These are phyloP conservation scores for Lycocerus yunnanus DNA, from an alignment of 2,888 invertebrate species.

Conservation along the genomic window DNA sequence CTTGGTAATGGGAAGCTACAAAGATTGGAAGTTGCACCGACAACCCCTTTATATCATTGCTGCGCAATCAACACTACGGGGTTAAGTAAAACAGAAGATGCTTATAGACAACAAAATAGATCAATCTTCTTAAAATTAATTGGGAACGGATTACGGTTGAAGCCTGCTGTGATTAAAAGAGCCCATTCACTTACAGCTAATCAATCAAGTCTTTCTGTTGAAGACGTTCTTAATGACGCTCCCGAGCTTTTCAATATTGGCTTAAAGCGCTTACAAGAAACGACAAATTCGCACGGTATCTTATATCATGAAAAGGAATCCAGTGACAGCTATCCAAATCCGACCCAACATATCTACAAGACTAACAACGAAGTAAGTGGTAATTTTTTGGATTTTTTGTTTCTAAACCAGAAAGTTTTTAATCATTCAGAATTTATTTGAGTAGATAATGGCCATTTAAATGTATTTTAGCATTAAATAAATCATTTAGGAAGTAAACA, in stretches of 20 bases:
- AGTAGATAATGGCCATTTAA: too few species aligned
- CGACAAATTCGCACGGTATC: slow-evolving; percentile 15
- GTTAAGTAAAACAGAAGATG: slow-evolving; percentile 6
- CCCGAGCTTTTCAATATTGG: slow-evolving; percentile 12
- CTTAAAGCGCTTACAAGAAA: slow-evolving; percentile 3
- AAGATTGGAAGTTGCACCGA: neutral
- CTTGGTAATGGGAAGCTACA: neutral
- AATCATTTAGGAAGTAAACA: too few species aligned
- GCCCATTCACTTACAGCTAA: slow-evolving; percentile 20
- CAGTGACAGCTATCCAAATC: slow-evolving; percentile 4
- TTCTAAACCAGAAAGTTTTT: neutral
- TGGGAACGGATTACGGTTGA: slow-evolving; percentile 17
- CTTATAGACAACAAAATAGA: slow-evolving; percentile 16
- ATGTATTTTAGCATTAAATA: too few species aligned
- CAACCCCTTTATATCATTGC: neutral
- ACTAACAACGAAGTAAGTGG: neutral
- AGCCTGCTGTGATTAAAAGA: slow-evolving; percentile 21
- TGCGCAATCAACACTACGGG: neutral
- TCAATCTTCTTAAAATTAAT: slow-evolving; percentile 22
- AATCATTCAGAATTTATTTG: too few species aligned
- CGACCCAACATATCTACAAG: neutral
- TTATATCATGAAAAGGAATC: slow-evolving; percentile 2
- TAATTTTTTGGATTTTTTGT: neutral
- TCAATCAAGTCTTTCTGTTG: slow-evolving; percentile 25
- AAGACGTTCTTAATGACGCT: slow-evolving; percentile 14